These are phyloP conservation scores for Baronia brevicornis DNA, from an alignment of 2,888 invertebrate genomes.

Conservation along the genomic window DNA sequence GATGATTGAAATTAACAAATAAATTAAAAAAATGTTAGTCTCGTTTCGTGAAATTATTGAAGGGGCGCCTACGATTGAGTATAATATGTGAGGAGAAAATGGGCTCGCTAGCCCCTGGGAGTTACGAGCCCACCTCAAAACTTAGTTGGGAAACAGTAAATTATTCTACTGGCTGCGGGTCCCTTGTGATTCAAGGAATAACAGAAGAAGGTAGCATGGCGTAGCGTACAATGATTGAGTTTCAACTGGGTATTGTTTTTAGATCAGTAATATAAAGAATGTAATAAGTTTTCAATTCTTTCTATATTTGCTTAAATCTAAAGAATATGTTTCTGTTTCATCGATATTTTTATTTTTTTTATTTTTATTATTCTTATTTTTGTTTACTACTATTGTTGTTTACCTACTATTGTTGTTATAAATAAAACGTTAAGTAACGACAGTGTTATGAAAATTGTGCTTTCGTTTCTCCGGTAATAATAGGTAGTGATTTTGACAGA, in stretches of 20 bases:
- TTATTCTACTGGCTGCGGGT: conserved; percentile 42
- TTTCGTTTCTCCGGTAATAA: no score
- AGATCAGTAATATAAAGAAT: conserved; percentile 15
- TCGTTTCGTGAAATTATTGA: conserved; percentile 20
- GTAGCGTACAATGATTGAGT: conserved; percentile 38
- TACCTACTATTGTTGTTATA: no score
- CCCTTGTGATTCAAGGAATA: conserved; percentile 47
- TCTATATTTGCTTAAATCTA: no score
- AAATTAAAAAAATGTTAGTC: no score
- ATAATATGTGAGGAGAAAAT: conserved; percentile 37
- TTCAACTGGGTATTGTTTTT: conserved; percentile 18
- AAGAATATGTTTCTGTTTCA: no score
- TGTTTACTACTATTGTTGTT: no score
- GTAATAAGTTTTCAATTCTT: background rate
- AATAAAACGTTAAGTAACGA: no score
- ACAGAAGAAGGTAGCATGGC: conserved; percentile 41
- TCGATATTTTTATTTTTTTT: no score
- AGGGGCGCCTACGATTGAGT: conserved; percentile 32
- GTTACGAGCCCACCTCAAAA: conserved; percentile 46
- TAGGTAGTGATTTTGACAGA: no score
- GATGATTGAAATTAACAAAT: no score
- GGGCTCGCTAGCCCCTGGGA: conserved; percentile 34
- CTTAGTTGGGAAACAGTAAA: conserved; percentile 58
- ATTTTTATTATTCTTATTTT: no score
- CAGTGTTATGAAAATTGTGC: no score